Evolutionary conservation across 2,888 invertebrate genomes (phyloP).

Genomic region (Phalangium opilio): DNA sequence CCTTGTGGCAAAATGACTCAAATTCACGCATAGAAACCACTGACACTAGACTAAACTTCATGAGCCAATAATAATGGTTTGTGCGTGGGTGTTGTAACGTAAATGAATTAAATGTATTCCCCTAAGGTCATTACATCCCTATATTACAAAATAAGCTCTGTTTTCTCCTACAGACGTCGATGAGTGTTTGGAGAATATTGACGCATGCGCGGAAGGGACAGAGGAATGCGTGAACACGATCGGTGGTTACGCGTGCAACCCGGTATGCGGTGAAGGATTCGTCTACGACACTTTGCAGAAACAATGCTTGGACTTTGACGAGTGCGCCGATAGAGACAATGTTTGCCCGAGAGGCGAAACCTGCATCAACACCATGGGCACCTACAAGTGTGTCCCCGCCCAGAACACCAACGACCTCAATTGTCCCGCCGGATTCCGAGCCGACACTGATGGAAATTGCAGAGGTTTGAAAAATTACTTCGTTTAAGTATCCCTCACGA

Average conservation of each 20-base stretch:
- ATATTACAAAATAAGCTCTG: too few species aligned
- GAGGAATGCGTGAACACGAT: constrained; percentile 25
- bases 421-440: constrained; percentile 18
- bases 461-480: too few species aligned
- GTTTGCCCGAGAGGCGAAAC: constrained; percentile 31
- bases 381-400: constrained; percentile 36
- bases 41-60: too few species aligned
- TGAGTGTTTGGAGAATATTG: constrained; percentile 30
- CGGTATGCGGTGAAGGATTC: neutral
- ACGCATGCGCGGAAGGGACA: constrained; percentile 25
- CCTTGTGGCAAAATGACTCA: too few species aligned
- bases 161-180: constrained; percentile 33
- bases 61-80: too few species aligned
- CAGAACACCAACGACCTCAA: neutral
- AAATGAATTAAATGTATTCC: too few species aligned
- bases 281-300: neutral
- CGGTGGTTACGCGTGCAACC: constrained; percentile 24
- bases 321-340: constrained; percentile 43
- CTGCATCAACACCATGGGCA: constrained; percentile 42
- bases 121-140: too few species aligned
- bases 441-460: neutral
- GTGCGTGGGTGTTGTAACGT: too few species aligned
- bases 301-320: constrained; percentile 44
- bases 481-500: too few species aligned
- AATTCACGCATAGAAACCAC: too few species aligned